These are phyloP conservation scores for Agrochola lota DNA, from an alignment of 2,888 invertebrate species.

Conservation along the genomic window DNA sequence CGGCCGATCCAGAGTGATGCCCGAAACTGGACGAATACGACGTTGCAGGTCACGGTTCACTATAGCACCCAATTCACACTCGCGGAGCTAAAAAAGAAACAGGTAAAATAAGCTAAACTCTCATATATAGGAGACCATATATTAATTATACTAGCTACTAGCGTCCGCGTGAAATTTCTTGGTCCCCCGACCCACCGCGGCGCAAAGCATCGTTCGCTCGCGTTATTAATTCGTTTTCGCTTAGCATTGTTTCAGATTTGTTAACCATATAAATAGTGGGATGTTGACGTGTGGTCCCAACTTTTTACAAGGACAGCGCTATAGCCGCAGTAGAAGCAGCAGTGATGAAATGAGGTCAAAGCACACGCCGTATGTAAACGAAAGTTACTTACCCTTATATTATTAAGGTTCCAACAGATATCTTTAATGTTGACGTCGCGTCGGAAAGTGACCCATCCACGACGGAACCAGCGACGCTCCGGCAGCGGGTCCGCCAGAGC, in stretches of 20 bases:
- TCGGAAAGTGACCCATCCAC: slow-evolving; percentile 99
- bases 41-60: slow-evolving; percentile 99
- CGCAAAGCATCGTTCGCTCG: too few relatives aligned
- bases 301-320: not conserved
- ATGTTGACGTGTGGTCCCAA: not conserved
- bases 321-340: not conserved
- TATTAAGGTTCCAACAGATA: slow-evolving; percentile 99
- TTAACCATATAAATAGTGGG: not conserved
- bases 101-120: not conserved
- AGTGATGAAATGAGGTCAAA: not conserved
- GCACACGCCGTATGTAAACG: not conserved
- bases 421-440: slow-evolving; percentile 99
- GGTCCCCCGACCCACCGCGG: too few relatives aligned
- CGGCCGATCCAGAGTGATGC: slow-evolving; percentile 96
- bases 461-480: slow-evolving; percentile 98
- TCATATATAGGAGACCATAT: not conserved
- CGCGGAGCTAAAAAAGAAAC: slow-evolving; percentile 91
- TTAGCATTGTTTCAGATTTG: too few relatives aligned
- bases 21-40: slow-evolving; percentile 97
- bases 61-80: slow-evolving; percentile 98
- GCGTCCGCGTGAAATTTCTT: too few relatives aligned
- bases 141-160: not conserved
- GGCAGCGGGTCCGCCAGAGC: slow-evolving; percentile 99
- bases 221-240: too few relatives aligned
- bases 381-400: slow-evolving; percentile 92